phyloP scores from a whole-genome alignment of 2,797 vertebrate genomes.

The Protonibea diacanthus region DNA sequence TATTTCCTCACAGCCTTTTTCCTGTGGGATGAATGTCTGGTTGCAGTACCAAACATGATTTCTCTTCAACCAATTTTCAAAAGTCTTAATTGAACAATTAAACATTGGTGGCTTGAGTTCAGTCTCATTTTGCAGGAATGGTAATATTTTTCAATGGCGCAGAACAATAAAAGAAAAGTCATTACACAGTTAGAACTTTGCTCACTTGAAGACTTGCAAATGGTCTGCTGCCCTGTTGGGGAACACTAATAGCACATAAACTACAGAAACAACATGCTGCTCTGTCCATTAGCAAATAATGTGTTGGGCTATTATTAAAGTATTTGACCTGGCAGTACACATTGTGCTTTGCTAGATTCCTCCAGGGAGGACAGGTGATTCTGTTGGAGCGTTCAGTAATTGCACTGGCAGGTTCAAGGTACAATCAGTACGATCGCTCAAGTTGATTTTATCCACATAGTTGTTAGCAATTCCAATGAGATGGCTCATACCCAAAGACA shows the following conservation, averaged over 20 bases:
- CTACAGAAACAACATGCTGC: conserved; percentile 30
- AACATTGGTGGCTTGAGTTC: too few species aligned
- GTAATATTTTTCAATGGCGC: background rate
- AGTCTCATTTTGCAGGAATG: background rate
- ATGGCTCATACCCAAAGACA: conserved; percentile 46
- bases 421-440: conserved; percentile 38
- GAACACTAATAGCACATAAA: conserved; percentile 12
- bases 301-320: conserved; percentile 23
- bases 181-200: conserved; percentile 32
- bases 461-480: conserved; percentile 61
- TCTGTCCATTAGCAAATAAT: conserved; percentile 52
- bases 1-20: background rate
- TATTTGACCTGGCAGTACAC: conserved; percentile 47
- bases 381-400: conserved; percentile 35
- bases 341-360: conserved; percentile 26
- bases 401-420: conserved; percentile 53
- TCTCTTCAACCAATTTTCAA: background rate
- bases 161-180: conserved; percentile 20
- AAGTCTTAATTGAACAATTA: too few species aligned
- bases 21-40: background rate
- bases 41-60: background rate
- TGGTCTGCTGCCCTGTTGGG: conserved; percentile 24
- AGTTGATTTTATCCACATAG: conserved; percentile 50
- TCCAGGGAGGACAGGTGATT: conserved; percentile 41
- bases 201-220: conserved; percentile 30